phyloP scores from a whole-genome alignment of 2,888 invertebrate species.

The Stenurella melanura region DNA sequence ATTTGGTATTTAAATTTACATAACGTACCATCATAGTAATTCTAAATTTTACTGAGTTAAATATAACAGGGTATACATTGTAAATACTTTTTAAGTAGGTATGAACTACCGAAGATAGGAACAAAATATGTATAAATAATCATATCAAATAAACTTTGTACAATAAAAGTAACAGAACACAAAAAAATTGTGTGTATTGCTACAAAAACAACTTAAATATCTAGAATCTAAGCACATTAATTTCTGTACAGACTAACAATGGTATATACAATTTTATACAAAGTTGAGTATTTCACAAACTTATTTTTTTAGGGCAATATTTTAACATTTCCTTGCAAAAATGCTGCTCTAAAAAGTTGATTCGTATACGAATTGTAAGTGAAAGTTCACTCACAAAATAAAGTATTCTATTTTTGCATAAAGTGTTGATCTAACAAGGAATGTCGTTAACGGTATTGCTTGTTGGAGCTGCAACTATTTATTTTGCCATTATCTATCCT shows the following conservation, averaged over 20 bases:
- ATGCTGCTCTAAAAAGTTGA: constrained; percentile 28
- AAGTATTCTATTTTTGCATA: neutral
- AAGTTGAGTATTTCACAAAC: constrained; percentile 29
- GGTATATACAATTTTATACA: constrained; percentile 37
- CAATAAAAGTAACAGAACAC: constrained; percentile 53
- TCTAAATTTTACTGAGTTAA: constrained; percentile 59
- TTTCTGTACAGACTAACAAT: constrained; percentile 38
- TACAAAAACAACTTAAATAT: constrained; percentile 38
- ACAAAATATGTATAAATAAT: constrained; percentile 55
- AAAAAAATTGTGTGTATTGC: constrained; percentile 43
- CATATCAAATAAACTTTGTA: constrained; percentile 53
- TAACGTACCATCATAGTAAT: constrained; percentile 66
- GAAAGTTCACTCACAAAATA: constrained; percentile 24
- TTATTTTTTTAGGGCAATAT: constrained; percentile 26
- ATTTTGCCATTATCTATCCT: constrained; percentile 34
- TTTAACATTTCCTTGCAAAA: constrained; percentile 9
- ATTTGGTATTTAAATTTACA: constrained; percentile 64
- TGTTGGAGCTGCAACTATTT: constrained; percentile 16
- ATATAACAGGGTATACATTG: constrained; percentile 62
- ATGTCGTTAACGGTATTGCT: constrained; percentile 12
- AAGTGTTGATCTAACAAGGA: constrained; percentile 11
- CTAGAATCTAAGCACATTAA: constrained; percentile 40
- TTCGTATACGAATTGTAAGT: constrained; percentile 27
- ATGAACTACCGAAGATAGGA: constrained; percentile 58
- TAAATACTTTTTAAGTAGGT: constrained; percentile 58